phyloP scores from a whole-genome alignment of 1,140 invertebrate genomes.

The Bombus breviceps region DNA sequence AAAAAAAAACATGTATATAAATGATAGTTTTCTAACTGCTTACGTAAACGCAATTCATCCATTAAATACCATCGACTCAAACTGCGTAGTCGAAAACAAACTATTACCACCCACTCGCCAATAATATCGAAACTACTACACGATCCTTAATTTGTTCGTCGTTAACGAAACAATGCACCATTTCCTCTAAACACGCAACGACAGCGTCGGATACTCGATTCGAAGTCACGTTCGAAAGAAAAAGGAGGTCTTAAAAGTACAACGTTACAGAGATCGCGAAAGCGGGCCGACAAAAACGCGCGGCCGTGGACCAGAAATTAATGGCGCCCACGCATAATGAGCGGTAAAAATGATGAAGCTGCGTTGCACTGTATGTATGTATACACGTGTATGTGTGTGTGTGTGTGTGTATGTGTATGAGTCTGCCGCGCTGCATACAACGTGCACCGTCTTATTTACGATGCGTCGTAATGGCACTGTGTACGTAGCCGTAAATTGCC shows the following conservation, averaged over 20 bases:
- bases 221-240: too few species aligned
- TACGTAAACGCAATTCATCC: background rate
- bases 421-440: slow-evolving; percentile 12
- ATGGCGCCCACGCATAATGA: slow-evolving; percentile 34
- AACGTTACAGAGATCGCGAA: background rate
- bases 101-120: background rate
- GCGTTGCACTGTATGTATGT: background rate
- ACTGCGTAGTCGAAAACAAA: background rate
- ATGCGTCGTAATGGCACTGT: slow-evolving; percentile 58
- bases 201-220: too few species aligned
- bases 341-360: slow-evolving; percentile 36
- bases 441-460: slow-evolving; percentile 60
- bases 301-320: slow-evolving; percentile 24
- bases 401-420: too few species aligned
- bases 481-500: slow-evolving; percentile 70
- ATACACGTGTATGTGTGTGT: too few species aligned
- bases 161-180: background rate
- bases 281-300: slow-evolving; percentile 3
- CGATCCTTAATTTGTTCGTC: background rate
- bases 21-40: too few species aligned
- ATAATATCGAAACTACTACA: background rate
- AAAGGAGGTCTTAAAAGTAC: background rate
- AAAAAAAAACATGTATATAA: background rate
- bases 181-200: too few species aligned
- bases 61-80: background rate